Percentiles rank a stretch among this genome's conserved stretches.
phyloP scores from a whole-genome alignment of 2,797 vertebrate species.

The Sylvia borin region DNA sequence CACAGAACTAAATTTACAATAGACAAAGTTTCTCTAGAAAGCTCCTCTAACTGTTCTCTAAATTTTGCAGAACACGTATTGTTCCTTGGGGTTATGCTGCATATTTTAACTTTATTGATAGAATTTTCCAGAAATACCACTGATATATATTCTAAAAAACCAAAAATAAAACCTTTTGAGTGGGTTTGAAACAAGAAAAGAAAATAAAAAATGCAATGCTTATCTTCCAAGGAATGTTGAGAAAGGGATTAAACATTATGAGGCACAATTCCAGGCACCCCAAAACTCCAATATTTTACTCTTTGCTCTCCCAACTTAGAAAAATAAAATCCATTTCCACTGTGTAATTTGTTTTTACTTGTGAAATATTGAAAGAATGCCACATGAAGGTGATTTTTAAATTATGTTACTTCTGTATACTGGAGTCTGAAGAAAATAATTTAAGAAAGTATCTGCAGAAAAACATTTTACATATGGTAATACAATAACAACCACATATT shows the following conservation, averaged over 20 bases:
- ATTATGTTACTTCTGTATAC: background rate
- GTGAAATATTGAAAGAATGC: background rate
- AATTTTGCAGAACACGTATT: background rate
- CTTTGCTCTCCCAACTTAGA: background rate
- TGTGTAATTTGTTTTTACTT: background rate
- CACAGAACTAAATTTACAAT: background rate
- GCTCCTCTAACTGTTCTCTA: background rate
- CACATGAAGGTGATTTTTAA: background rate
- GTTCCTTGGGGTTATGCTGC: background rate
- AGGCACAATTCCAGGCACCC: background rate
- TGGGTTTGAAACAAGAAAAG: background rate
- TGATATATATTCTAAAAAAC: background rate
- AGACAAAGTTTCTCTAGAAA: background rate
- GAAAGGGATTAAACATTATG: background rate
- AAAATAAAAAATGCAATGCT: background rate
- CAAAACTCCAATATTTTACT: background rate
- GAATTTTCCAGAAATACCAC: background rate
- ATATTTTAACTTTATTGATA: background rate
- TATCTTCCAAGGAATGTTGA: background rate
- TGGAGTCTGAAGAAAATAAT: slow-evolving; percentile 38
- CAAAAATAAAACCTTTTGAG: background rate
- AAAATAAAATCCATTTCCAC: background rate
- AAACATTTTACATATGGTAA: slow-evolving; percentile 32
- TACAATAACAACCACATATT: slow-evolving; percentile 20
- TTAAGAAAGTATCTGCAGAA: slow-evolving; percentile 21